These are phyloP conservation scores for Sturnira hondurensis DNA, from an alignment of 2,113 vertebrate genomes.

Conservation along the genomic window DNA sequence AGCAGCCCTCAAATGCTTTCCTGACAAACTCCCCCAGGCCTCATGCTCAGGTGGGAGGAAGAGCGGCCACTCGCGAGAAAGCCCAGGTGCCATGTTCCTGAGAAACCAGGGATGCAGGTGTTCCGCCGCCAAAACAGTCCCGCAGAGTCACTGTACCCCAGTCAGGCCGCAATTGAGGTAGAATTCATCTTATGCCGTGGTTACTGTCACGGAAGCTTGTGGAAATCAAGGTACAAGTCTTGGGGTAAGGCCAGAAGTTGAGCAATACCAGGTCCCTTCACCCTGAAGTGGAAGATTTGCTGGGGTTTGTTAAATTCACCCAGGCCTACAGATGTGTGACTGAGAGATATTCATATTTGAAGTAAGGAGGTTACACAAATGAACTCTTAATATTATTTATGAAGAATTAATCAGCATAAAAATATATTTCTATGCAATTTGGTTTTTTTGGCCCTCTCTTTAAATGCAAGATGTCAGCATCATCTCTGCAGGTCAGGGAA, in stretches of 20 bases:
- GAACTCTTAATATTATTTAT: not conserved
- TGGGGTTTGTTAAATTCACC: not conserved
- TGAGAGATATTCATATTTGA: not conserved
- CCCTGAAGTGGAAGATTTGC: rapidly evolving
- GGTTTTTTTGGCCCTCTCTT: not conserved
- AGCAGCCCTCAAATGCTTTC: too few relatives aligned
- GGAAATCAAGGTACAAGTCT: rapidly evolving
- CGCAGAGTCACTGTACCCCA: not conserved
- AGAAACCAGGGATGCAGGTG: too few relatives aligned
- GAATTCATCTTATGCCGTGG: rapidly evolving
- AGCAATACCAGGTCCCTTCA: not conserved
- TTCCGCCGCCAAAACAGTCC: not conserved
- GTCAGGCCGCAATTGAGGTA: not conserved
- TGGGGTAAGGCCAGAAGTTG: not conserved
- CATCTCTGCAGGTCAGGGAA: not conserved
- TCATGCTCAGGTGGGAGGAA: not conserved
- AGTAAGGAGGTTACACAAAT: not conserved
- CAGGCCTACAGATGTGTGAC: not conserved
- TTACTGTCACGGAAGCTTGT: too few relatives aligned
- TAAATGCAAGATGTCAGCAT: not conserved
- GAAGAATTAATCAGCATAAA: not conserved
- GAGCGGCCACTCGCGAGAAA: not conserved
- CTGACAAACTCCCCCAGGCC: not conserved
- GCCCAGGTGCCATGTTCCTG: not conserved
- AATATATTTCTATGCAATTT: not conserved